Evolutionary conservation across 2,797 vertebrate species (phyloP), one percentile per base, ranked within the genome.

Genomic region (Rhinatrema bivittatum): DNA sequence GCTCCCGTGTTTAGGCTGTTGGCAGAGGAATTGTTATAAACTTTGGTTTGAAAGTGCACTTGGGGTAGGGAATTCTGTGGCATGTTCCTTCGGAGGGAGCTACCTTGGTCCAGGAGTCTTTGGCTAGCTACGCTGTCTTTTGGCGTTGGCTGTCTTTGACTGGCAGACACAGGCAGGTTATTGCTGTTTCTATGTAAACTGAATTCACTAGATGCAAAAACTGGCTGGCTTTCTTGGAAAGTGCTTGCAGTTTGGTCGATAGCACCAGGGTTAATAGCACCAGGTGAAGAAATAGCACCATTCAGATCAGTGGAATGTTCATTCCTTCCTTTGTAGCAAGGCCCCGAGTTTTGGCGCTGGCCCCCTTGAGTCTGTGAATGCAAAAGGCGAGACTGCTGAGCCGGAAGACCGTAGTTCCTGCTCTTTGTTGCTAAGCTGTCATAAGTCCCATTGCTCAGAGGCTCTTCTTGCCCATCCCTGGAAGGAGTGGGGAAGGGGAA

Each of bases 41-140:
- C 67, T 81, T 94, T 91, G 65, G 58, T 84, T 7, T 79, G 60
- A 84, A 93, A 91, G 78, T 88, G 90, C 76, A 90, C 79, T 78
- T 91, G 90, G 53, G 90, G 78, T 49, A 79, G 70, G 46, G 88
- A 68, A 46, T 57, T 70, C 15, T 85, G 84, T 74, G 87, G 70
- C 75, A 82, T 72, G 49, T 71, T 87, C 76, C 87, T 88, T 51
- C 82, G 65, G 50, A 89, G 80, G 41, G 87, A 65, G 74, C 76
- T 85, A 54, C 85, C 81, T 74, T 84, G 85, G 49, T 59, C 65
- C 62, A 84, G 78, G 49, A 79, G 73, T 78, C 86, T 85, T 20
- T 85, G 87, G 68, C 68, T 70, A 50, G 77, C 72, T 56, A 65
- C 65, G 27, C 69, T 30, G 11, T 79, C 77, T 37, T 85, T 88